A percentile compares a stretch with the other conserved stretches of the same genome.
phyloP scores from a whole-genome alignment of 2,113 vertebrate species.

The Geococcyx californianus region DNA sequence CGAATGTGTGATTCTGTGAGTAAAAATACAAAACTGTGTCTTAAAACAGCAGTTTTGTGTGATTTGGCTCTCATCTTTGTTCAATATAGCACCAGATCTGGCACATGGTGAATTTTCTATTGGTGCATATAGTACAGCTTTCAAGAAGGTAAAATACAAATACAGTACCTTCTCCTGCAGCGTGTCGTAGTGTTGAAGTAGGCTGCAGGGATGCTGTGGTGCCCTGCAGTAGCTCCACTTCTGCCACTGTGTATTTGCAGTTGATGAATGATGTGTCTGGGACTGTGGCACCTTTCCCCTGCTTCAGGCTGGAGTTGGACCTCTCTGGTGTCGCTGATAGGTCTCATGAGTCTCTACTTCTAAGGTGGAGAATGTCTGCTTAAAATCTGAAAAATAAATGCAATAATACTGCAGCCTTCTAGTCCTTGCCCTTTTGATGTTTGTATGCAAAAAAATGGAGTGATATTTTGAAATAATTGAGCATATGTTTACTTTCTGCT shows the following conservation, averaged over 20 bases:
- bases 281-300: background rate
- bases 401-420: background rate
- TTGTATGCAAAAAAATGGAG: background rate
- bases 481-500: background rate
- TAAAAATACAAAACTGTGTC: background rate
- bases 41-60: background rate
- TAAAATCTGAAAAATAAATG: background rate
- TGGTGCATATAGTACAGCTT: background rate
- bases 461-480: background rate
- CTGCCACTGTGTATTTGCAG: rapidly evolving
- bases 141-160: background rate
- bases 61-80: background rate
- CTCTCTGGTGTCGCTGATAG: background rate
- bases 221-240: background rate
- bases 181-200: background rate
- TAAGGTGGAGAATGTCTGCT: background rate
- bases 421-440: background rate
- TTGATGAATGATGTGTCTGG: background rate
- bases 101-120: rapidly evolving
- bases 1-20: background rate
- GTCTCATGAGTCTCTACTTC: background rate
- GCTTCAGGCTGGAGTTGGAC: background rate
- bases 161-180: background rate
- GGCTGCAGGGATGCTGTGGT: background rate
- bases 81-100: background rate